Percentiles rank a stretch among this genome's conserved stretches.
Evolutionary conservation across 2,113 vertebrate species (phyloP).

Genomic region (Muscicapa adusta): DNA sequence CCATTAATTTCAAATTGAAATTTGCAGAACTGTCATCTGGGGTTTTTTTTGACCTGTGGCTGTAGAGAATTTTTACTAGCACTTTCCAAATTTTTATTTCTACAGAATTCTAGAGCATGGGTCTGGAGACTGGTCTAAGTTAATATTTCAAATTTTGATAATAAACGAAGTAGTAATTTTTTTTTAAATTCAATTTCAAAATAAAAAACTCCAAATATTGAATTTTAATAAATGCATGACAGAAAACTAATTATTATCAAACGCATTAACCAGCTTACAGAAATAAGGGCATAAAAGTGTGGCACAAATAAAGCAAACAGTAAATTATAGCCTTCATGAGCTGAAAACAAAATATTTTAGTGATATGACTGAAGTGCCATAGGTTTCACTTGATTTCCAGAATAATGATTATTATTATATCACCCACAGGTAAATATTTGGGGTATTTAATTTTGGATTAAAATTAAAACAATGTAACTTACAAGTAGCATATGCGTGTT

Average conservation of each 20-base stretch:
- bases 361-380: background rate
- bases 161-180: background rate
- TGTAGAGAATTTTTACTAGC: background rate
- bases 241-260: background rate
- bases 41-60: background rate
- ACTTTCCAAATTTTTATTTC: background rate
- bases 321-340: background rate
- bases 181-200: background rate
- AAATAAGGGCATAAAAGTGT: background rate
- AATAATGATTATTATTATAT: background rate
- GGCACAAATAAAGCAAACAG: background rate
- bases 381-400: background rate
- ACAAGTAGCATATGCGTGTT: background rate
- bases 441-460: background rate
- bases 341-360: background rate
- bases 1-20: background rate
- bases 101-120: background rate
- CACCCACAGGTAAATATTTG: background rate
- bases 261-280: background rate
- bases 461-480: background rate
- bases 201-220: background rate
- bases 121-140: background rate
- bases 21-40: background rate
- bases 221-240: background rate
- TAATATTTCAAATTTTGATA: background rate